phyloP scores from a whole-genome alignment of 2,113 vertebrate genomes.

The Arizona elegans region DNA sequence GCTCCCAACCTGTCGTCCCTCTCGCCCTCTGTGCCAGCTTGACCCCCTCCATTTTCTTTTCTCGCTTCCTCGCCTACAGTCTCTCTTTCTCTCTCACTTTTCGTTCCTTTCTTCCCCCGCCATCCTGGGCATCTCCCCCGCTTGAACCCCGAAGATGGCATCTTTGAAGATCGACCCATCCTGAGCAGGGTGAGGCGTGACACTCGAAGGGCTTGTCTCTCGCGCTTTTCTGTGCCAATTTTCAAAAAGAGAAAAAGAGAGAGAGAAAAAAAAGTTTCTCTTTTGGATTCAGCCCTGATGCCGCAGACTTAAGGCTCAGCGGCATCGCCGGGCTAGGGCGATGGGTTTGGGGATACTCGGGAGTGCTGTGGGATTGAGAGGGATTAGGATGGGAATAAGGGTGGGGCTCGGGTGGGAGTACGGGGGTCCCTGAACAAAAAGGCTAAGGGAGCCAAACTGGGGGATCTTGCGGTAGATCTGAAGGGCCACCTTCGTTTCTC shows the following conservation, averaged over 20 bases:
- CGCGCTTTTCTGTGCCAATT: not conserved
- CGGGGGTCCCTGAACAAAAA: not conserved
- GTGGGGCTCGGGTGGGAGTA: not conserved
- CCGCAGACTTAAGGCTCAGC: not conserved
- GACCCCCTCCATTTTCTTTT: slow-evolving; percentile 25
- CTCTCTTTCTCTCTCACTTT: not conserved
- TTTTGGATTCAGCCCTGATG: not conserved
- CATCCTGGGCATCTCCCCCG: not conserved
- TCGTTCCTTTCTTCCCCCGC: not conserved
- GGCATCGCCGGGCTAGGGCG: not conserved
- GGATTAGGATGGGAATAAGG: not conserved
- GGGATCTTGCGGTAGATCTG: not conserved
- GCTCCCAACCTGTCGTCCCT: slow-evolving; percentile 19
- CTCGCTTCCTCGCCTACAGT: slow-evolving; percentile 1
- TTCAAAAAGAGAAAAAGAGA: not conserved
- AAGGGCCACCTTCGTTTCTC: not conserved
- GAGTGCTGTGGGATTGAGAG: not conserved
- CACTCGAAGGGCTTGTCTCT: not conserved
- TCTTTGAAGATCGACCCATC: slow-evolving; percentile 15
- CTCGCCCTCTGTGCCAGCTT: slow-evolving; percentile 21
- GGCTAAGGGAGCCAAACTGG: no score
- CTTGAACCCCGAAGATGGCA: not conserved
- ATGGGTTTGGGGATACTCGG: not conserved
- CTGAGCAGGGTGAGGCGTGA: slow-evolving; percentile 19
- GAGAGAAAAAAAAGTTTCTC: not conserved